Conservation (phyloP, 2,888 invertebrate species). For the Netelia inedita region DNA sequence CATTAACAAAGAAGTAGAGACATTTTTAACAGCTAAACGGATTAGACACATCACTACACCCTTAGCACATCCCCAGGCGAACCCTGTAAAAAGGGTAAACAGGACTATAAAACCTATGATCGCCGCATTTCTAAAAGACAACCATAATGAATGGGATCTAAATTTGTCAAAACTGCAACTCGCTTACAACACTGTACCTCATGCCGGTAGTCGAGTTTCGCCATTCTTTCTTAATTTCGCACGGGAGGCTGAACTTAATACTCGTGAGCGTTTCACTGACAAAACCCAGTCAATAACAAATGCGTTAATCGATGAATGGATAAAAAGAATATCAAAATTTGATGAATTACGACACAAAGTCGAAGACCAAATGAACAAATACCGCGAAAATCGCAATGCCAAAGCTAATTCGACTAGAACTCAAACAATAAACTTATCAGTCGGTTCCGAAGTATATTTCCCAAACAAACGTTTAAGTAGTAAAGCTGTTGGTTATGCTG, state of each 20-base stretch:
- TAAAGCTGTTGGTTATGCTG: no score
- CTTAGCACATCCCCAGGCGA: slow-evolving; percentile 6
- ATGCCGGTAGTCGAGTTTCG: slow-evolving; percentile 3
- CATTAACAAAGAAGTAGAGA: slow-evolving; percentile 38
- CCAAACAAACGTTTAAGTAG: not conserved
- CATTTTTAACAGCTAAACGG: slow-evolving; percentile 10
- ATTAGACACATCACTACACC: slow-evolving; percentile 3
- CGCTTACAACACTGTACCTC: no score
- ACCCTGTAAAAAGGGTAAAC: slow-evolving; percentile 55
- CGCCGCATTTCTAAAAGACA: slow-evolving; percentile 39
- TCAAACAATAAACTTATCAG: not conserved
- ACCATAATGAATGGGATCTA: slow-evolving; percentile 57
- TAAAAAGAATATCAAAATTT: not conserved
- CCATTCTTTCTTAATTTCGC: slow-evolving; percentile 10
- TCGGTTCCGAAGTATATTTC: slow-evolving; percentile 9
- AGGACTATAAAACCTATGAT: slow-evolving; percentile 40
- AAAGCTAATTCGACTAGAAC: not conserved
- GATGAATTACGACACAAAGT: slow-evolving; percentile 9
- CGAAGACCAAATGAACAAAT: not conserved
- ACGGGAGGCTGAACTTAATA: not conserved
- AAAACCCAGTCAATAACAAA: not conserved
- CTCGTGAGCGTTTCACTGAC: not conserved
- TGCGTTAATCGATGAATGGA: not conserved
- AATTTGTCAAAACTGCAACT: slow-evolving; percentile 52
- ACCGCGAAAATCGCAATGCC: not conserved